Evolutionary conservation across 37 sponge, comb jelly and placozoan genomes (phyloP), one percentile per base, ranked within the genome.

Genomic region (Hormiphora californensis): DNA sequence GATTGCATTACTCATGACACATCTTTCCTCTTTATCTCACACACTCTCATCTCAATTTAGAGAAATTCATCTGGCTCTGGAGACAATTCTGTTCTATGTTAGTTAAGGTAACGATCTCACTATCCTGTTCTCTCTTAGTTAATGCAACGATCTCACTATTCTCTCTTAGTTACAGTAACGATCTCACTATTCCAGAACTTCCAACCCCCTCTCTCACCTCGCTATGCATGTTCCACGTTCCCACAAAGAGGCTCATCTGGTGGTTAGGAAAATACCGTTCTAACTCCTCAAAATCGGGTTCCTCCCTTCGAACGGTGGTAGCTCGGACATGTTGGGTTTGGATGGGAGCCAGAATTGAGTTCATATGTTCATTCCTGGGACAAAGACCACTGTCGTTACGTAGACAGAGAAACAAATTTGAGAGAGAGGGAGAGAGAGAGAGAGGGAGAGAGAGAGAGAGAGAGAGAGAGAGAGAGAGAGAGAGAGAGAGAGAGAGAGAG

Each of bases 121-220:
- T n/a, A n/a, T n/a, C n/a, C n/a, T n/a, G n/a, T n/a, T n/a, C n/a
- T n/a, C n/a, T n/a, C n/a, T n/a, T n/a, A n/a, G n/a, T n/a, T n/a
- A n/a, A n/a, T n/a, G n/a, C n/a, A n/a, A n/a, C n/a, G n/a, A n/a
- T n/a, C n/a, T n/a, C n/a, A n/a, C n/a, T n/a, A n/a, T n/a, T n/a
- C 92, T 90, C 30, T 94, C 88, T 39, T 95, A 86, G 86, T 97
- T 95, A 85, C 91, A 91, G 86, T 90, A 92, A 0, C 91, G 90
- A 37, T 91, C 92, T 54, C 94, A 65, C 57, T 93, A 92, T 40
- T 41, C 54, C 81, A 97, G 85, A 9, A 92, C 90, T 21, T 94
- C 94, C 32, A 54, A 19, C 12, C 98, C 98, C 85, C n/a, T n/a
- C n/a, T n/a, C 35, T 8, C 25, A 73, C 81, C 81, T 86, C 86